Base-by-base conservation (phyloP, 2,113 vertebrate genomes). In the Gulo gulo region DNA sequence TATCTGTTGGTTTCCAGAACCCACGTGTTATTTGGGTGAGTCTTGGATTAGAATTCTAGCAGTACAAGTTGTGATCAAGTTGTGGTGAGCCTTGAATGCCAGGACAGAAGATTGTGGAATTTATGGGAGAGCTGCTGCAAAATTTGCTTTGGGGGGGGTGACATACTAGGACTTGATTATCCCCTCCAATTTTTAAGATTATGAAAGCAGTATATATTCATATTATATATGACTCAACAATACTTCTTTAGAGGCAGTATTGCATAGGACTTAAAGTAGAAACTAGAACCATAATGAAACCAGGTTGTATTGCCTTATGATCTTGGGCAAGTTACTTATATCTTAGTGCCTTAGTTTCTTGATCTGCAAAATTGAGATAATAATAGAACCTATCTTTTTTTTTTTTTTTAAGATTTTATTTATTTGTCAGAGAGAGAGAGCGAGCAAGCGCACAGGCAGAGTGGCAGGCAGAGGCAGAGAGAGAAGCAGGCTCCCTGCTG, bases 1-100 rank as follows among this genome's bases (percentile, higher is more conserved):
- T 63, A 91, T 76, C 36, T 93, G 1, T 82, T 93, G 47, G 16
- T 97, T 97, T 91, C 76, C 12, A 95, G 73, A 83, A 96, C 50
- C 3, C 9, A 16, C 57, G 1, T 80, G 73, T 92, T 88, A 76
- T 47, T 96, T 90, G 47, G 16, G 67, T 42, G 47, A 47, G 26
- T 79, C 52, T 93, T 57, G n/a, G 31, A 73, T 93, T 95, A n/a
- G 73, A 91, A 91, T 90, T 88, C 23, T 13, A 79, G 29, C 69
- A 88, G 3, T 79, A 84, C 12, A 57, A 63, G 42, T 79, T 47
- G 61, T 55, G 24, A 63, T 74, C 42, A 83, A 81, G 65, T 88
- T 92, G 59, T 71, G 20, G 57, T 81, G 82, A 91, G 34, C 26
- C 29, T 82, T 88, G 52, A 63, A 84, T 94, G 29, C 36, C 78